Evolutionary conservation across 2,113 vertebrate genomes (phyloP), one percentile per base, ranked within the genome.

Genomic region (Elgaria multicarinata): DNA sequence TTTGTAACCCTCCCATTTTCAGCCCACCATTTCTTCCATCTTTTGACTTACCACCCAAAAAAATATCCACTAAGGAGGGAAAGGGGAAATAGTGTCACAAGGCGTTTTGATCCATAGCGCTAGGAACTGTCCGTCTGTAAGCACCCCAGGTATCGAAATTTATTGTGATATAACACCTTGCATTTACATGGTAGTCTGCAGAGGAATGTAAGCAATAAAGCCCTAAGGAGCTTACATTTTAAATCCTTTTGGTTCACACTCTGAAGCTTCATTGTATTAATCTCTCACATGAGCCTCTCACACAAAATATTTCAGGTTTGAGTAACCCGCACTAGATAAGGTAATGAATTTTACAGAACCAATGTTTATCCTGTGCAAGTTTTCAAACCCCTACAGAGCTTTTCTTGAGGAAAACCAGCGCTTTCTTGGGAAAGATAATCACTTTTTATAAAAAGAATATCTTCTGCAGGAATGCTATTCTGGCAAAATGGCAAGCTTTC

Each of bases 401-500:
- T 77, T 50, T 66, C 33, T 84, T 33, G 78, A 67, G 18, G 42
- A 83, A 77, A 77, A 84, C 46, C 74, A 89, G n/a, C 67, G 26
- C 26, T 44, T 76, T 67, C 33, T 84, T 50, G n/a, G 44, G 81
- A 77, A 88, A 81, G 44, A 71, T 67, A 69, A 89, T 31, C 46
- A 42, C 31, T 86, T 86, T 66, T 44, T 1, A 53, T 39, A 71
- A 42, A 22, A 62, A 22, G 58, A 62, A 88, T n/a, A 87, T n/a
- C 26, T 88, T 39, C 66, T 77, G 71, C 88, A 76, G 33, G 42
- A 89, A 66, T 83, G n/a, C 3, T 77, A 24, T 42, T 89, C 44
- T 66, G n/a, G 62, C 62, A 84, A 76, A 67, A 75, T 84, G 88
- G n/a, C 88, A 89, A 75, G 62, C 33, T 39, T 84, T 76, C 28